phyloP scores from a whole-genome alignment of 2,113 vertebrate genomes.

The Coracopsis vasa region DNA sequence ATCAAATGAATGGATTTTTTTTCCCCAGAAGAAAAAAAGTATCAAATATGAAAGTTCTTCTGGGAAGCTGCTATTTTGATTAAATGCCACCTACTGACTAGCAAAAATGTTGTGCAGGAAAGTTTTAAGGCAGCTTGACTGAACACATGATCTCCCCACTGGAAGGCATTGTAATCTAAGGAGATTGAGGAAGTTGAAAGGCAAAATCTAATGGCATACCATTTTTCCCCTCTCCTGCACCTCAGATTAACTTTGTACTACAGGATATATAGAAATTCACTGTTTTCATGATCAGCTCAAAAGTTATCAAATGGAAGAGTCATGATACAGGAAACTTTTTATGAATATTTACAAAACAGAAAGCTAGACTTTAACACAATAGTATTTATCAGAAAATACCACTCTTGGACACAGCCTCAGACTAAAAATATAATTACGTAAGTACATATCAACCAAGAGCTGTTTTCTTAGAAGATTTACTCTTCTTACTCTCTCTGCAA shows the following conservation, averaged over 20 bases:
- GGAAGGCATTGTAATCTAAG: background rate
- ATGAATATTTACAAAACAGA: background rate
- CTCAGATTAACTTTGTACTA: background rate
- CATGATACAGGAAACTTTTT: background rate
- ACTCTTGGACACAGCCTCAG: background rate
- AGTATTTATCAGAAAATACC: background rate
- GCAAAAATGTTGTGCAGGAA: background rate
- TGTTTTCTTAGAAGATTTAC: background rate
- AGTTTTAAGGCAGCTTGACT: background rate
- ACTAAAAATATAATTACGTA: background rate
- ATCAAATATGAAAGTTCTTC: background rate
- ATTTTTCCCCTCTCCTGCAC: background rate
- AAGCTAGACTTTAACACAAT: background rate
- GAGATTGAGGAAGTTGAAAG: background rate
- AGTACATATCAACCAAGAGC: background rate
- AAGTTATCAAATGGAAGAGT: background rate
- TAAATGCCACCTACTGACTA: background rate
- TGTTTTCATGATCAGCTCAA: background rate
- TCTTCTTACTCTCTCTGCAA: background rate
- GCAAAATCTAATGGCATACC: background rate
- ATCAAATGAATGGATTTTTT: background rate
- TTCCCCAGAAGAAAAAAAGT: background rate
- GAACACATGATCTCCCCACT: background rate
- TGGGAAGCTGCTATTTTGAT: background rate
- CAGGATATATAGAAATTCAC: background rate